phyloP scores from a whole-genome alignment of 2,888 invertebrate genomes.

The Apantesis nais region DNA sequence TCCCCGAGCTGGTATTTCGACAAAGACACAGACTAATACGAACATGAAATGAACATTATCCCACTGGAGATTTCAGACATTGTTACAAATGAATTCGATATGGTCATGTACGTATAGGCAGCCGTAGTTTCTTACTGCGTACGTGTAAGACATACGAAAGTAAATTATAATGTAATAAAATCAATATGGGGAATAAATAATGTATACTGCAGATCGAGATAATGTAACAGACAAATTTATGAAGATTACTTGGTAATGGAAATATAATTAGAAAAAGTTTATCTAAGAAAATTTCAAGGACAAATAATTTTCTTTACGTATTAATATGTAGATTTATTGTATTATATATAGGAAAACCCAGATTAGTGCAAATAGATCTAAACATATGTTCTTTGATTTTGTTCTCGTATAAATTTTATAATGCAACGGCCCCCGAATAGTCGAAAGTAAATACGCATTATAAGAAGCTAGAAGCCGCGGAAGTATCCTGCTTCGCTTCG shows the following conservation, averaged over 20 bases:
- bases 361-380: no score
- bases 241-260: slow-evolving; percentile 34
- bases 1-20: slow-evolving; percentile 56
- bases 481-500: no score
- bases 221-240: slow-evolving; percentile 35
- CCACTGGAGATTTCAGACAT: slow-evolving; percentile 41
- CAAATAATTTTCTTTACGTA: background rate
- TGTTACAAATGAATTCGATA: slow-evolving; percentile 36
- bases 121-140: slow-evolving; percentile 46
- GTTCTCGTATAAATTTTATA: no score
- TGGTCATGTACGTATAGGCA: slow-evolving; percentile 46
- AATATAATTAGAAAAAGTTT: slow-evolving; percentile 13
- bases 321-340: no score
- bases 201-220: slow-evolving; percentile 54
- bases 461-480: no score
- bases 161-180: slow-evolving; percentile 53
- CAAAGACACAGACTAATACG: slow-evolving; percentile 53
- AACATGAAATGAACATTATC: slow-evolving; percentile 39
- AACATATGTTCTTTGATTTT: no score
- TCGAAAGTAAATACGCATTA: no score
- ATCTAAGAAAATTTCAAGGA: slow-evolving; percentile 25
- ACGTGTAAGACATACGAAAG: slow-evolving; percentile 51
- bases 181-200: slow-evolving; percentile 46
- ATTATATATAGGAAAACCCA: no score
- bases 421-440: no score